phyloP scores from a whole-genome alignment of 1,140 invertebrate species.

The Panagrolaimus sp. region DNA sequence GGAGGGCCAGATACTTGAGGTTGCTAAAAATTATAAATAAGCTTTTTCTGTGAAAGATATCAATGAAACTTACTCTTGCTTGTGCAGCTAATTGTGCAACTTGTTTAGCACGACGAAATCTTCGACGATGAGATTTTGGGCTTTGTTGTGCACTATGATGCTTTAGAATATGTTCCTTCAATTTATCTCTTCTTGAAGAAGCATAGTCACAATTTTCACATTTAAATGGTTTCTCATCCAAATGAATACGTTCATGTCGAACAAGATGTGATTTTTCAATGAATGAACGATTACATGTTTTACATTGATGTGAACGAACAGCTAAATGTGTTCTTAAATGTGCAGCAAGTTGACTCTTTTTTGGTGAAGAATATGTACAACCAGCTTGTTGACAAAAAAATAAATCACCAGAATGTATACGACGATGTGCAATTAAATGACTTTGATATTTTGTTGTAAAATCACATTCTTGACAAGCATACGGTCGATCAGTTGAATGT shows the following conservation, averaged over 20 bases:
- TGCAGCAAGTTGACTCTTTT: constrained; percentile 67
- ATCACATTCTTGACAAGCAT: constrained; percentile 66
- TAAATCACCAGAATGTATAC: constrained; percentile 67
- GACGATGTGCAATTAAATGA: constrained; percentile 67
- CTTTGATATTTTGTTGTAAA: constrained; percentile 69
- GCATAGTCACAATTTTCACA: constrained; percentile 67
- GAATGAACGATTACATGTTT: constrained; percentile 66
- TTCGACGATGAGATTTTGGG: constrained; percentile 17
- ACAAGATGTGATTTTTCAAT: constrained; percentile 68
- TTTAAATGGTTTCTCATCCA: constrained; percentile 59
- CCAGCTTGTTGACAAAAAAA: constrained; percentile 65
- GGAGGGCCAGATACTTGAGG: not conserved
- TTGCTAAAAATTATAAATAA: not conserved
- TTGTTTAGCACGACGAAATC: constrained; percentile 33
- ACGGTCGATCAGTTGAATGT: constrained; percentile 64
- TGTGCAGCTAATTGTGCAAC: constrained; percentile 39
- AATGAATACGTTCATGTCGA: constrained; percentile 67
- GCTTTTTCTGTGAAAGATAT: not conserved
- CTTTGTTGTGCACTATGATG: constrained; percentile 61
- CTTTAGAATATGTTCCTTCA: constrained; percentile 67
- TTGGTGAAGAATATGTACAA: constrained; percentile 67
- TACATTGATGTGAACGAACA: constrained; percentile 66
- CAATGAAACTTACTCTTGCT: constrained; percentile 29
- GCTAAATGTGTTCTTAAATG: constrained; percentile 67
- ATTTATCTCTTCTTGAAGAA: constrained; percentile 66